Evolutionary conservation across 2,888 invertebrate species (phyloP).

Genomic region (Hydriomena furcata): DNA sequence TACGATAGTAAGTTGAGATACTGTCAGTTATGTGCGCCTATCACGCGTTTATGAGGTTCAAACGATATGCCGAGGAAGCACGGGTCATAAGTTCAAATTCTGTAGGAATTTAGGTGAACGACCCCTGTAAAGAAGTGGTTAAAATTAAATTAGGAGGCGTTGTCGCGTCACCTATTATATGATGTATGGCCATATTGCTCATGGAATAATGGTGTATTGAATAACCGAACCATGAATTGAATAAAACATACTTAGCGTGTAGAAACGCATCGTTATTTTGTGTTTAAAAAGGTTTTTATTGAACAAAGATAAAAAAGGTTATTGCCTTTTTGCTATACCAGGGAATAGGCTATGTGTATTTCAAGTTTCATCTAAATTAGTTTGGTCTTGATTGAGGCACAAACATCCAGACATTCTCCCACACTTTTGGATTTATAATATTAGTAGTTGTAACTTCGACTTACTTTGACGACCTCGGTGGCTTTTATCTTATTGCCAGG

Average conservation of each 20-base stretch:
- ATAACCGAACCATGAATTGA: not conserved
- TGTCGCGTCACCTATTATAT: conserved; percentile 36
- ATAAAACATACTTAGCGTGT: not conserved
- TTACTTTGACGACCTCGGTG: too few species aligned
- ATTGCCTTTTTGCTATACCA: too few species aligned
- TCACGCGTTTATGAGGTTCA: conserved; percentile 7
- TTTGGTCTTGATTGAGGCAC: too few species aligned
- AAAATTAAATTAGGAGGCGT: conserved; percentile 53
- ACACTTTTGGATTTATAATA: too few species aligned
- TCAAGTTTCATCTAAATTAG: too few species aligned
- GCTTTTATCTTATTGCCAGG: too few species aligned
- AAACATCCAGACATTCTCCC: too few species aligned
- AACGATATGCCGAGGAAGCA: conserved; percentile 48
- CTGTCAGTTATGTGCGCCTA: conserved; percentile 7
- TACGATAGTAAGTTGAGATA: conserved; percentile 3
- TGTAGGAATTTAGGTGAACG: conserved; percentile 50
- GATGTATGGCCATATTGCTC: conserved; percentile 23
- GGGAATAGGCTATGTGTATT: too few species aligned
- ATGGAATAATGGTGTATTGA: conserved; percentile 14
- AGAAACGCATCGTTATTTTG: conserved; percentile 10
- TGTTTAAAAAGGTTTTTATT: too few species aligned
- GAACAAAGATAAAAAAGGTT: too few species aligned
- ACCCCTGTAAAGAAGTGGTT: conserved; percentile 38
- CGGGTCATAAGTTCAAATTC: conserved; percentile 60
- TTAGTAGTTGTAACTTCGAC: too few species aligned